Evolutionary conservation across 2,113 vertebrate genomes (phyloP), one percentile per base, ranked within the genome.

Genomic region (Barnardius zonarius): DNA sequence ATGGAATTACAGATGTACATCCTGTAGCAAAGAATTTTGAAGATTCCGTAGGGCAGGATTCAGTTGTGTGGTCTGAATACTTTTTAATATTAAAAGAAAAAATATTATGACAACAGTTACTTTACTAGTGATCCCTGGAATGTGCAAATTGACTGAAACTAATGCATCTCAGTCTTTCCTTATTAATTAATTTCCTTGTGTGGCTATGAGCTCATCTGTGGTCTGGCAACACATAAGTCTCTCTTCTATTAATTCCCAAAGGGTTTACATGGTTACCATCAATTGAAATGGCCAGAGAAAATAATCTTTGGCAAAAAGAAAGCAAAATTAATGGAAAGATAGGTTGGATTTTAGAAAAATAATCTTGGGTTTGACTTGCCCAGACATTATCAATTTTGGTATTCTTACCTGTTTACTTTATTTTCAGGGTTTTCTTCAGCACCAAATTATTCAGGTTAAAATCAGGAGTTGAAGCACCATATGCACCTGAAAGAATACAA

Each of bases 111-210:
- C 95, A 97, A 94, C 95, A 94, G 92, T 97, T 94, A 96, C 93
- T 97, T 96, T 95, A 92, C 83, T 86, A 94, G 90, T 95, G 95
- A 95, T 96, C 93, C 91, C 91, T 96, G 96, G 96, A 96, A 97
- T 95, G 95, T 95, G 93, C 90, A 96, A 96, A 97, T 95, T 95
- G 94, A 96, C 95, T 97, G 96, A 96, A 95, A 95, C 96, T 95
- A 96, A 97, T 95, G 94, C 81, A 94, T 93, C 81, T 96, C 96
- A 97, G 94, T 97, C 95, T 96, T 97, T 95, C 94, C 91, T 91
- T 95, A 93, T 96, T 97, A 97, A 97, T 96, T 96, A 96, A 96
- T 97, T 95, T 96, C 96, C 94, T 94, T 83, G 59, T 95, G 91
- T 85, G 94, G 78, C 89, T 97, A 95, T 96, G 96, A 96, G 93